Base-by-base conservation (phyloP, 2,888 invertebrate species). In the Onchidella celtica region DNA sequence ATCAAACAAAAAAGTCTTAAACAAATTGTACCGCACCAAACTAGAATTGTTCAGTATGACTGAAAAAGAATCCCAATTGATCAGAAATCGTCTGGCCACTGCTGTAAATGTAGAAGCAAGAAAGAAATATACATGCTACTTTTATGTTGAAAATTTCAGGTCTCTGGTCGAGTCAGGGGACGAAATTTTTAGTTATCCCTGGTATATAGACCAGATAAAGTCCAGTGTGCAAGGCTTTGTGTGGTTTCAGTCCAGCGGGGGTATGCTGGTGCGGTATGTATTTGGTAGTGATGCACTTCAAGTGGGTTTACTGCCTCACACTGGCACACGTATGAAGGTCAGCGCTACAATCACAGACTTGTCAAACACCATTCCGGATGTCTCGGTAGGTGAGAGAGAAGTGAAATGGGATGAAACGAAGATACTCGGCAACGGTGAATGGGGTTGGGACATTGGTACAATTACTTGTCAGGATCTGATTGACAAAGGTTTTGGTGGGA, bases 171-270 rank as follows among this genome's bases (percentile, higher is more conserved):
- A 21, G 32, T 29, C 17, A 11, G 27, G 29, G 3, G 32, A 66
- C 29, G 27, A 11, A 9, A 11, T 2, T 3, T 6, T 29, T 6
- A 32, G 66, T 32, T 32, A 11, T 11, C 66, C 66, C 21, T 66
- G 66, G 24, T 27, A 66, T 66, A 66, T 66, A 27, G 32, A 66
- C 66, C 66, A 66, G 29, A 27, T 66, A 32, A 4, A 27, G 29
- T 29, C 29, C 27, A 24, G 66, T 32, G 66, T 66, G 24, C 9
- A 29, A 29, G 66, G 66, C 11, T 29, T 29, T 11, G 66, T 29
- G 3, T 27, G 11, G 66, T 11, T 27, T 27, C 4, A 6, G 9
- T 11, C 29, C 3, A 32, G 21, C 32, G 66, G 66, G 3, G 32
- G 32, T 11, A 24, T 66, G 29, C 9, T 29, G 11, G 32, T 66